Evolutionary conservation across 2,888 invertebrate species (phyloP).

Genomic region (Scaptomyza caliginosa): DNA sequence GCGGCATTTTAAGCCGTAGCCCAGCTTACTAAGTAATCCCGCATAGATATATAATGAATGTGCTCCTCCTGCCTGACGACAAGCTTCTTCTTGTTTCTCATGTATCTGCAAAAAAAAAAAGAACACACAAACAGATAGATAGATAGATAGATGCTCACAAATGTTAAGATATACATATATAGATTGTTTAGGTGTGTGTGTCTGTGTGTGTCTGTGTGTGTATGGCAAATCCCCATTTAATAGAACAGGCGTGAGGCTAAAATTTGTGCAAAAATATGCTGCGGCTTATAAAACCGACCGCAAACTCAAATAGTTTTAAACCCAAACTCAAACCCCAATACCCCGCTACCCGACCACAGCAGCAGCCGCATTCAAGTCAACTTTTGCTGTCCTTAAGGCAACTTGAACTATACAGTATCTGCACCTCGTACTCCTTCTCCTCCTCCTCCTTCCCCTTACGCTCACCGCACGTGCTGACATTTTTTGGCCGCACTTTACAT

Average conservation of each 20-base stretch:
- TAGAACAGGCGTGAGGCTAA: conserved; percentile 65
- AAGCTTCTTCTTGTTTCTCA: conserved; percentile 12
- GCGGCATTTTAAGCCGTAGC: conserved; percentile 73
- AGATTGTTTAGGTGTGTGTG: conserved; percentile 19
- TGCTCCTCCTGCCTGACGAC: conserved; percentile 54
- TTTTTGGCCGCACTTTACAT: conserved; percentile 75
- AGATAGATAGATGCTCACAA: conserved; percentile 33
- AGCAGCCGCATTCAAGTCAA: conserved; percentile 63
- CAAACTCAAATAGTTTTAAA: conserved; percentile 69
- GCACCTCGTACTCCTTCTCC: not conserved
- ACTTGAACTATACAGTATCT: conserved; percentile 29
- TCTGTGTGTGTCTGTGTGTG: conserved; percentile 17
- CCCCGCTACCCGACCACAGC: not conserved
- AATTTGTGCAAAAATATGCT: conserved; percentile 73
- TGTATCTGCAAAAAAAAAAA: conserved; percentile 48
- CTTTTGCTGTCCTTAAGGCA: conserved; percentile 59
- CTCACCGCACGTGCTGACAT: conserved; percentile 63
- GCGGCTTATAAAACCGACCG: conserved; percentile 68
- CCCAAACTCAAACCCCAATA: conserved; percentile 13
- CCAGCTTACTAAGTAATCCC: conserved; percentile 73
- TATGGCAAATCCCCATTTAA: conserved; percentile 69
- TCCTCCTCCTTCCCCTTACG: not conserved
- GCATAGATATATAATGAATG: conserved; percentile 74
- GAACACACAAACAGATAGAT: not conserved
- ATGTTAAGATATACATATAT: conserved; percentile 42